Conservation (phyloP, 2,113 vertebrate genomes). For the Solea senegalensis region DNA sequence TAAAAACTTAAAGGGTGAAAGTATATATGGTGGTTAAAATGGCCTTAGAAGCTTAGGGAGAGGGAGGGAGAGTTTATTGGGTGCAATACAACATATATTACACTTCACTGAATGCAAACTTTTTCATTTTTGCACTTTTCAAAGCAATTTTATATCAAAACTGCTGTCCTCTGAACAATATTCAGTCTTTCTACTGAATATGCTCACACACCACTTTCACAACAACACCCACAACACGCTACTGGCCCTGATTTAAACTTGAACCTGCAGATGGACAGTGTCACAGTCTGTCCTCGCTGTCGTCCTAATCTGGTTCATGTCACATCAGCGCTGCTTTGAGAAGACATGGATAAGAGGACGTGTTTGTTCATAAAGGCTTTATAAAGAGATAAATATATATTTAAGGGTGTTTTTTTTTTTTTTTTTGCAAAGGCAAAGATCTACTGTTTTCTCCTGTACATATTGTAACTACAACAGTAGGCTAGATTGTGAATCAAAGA, state of each 20-base stretch:
- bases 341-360: constrained; percentile 17
- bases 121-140: constrained; percentile 59
- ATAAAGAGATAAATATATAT: constrained; percentile 66
- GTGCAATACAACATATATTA: constrained; percentile 45
- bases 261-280: constrained; percentile 21
- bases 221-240: neutral
- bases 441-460: constrained; percentile 73
- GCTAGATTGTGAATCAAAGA: constrained; percentile 61
- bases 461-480: constrained; percentile 69
- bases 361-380: constrained; percentile 65
- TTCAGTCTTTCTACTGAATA: constrained; percentile 43
- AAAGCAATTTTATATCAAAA: constrained; percentile 38
- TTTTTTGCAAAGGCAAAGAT: constrained; percentile 17
- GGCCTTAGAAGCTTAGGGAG: constrained; percentile 59
- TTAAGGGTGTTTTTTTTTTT: constrained; percentile 11
- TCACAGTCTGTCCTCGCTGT: constrained; percentile 18
- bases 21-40: constrained; percentile 34
- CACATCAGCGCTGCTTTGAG: constrained; percentile 62
- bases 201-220: constrained; percentile 5
- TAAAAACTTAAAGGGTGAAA: constrained; percentile 20
- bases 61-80: neutral
- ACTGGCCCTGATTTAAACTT: neutral
- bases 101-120: constrained; percentile 43
- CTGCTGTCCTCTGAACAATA: constrained; percentile 41
- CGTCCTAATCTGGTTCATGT: constrained; percentile 31